These are phyloP conservation scores for Dicyrtoma fusca DNA, from an alignment of 2,888 invertebrate genomes.

Conservation along the genomic window DNA sequence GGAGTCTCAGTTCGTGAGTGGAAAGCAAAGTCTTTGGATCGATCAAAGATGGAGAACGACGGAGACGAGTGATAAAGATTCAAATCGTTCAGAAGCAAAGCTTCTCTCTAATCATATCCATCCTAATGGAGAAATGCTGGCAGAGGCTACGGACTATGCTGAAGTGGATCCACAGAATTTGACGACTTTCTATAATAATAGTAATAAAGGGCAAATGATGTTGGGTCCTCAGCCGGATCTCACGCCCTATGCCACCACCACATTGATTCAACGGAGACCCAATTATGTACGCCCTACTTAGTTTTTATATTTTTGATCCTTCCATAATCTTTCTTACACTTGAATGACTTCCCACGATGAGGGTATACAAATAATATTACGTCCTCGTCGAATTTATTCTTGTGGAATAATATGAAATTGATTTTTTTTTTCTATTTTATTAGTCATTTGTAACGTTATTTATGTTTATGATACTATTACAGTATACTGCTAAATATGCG, in stretches of 20 bases:
- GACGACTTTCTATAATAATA: slow-evolving; percentile 71
- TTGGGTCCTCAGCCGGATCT: slow-evolving; percentile 68
- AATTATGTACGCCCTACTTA: slow-evolving; percentile 54
- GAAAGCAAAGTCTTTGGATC: slow-evolving; percentile 72
- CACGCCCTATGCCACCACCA: slow-evolving; percentile 77
- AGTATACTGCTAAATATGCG: no score
- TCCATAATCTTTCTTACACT: slow-evolving; percentile 1
- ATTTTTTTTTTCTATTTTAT: no score
- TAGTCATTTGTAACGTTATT: no score
- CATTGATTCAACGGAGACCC: slow-evolving; percentile 63
- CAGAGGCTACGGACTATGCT: slow-evolving; percentile 66
- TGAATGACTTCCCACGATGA: not conserved
- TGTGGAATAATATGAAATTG: no score
- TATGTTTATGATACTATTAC: no score
- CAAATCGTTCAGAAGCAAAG: slow-evolving; percentile 64
- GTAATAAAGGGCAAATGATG: slow-evolving; percentile 51
- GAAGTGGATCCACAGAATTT: slow-evolving; percentile 68
- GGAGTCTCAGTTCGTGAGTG: slow-evolving; percentile 58
- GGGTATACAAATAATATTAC: no score
- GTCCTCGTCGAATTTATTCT: no score
- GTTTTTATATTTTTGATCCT: slow-evolving; percentile 15
- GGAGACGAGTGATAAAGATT: slow-evolving; percentile 66
- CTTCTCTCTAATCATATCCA: slow-evolving; percentile 62
- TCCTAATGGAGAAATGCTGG: slow-evolving; percentile 61
- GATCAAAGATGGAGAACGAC: slow-evolving; percentile 70